phyloP scores from a whole-genome alignment of 2,888 invertebrate genomes.

The Amphipoea oculea region DNA sequence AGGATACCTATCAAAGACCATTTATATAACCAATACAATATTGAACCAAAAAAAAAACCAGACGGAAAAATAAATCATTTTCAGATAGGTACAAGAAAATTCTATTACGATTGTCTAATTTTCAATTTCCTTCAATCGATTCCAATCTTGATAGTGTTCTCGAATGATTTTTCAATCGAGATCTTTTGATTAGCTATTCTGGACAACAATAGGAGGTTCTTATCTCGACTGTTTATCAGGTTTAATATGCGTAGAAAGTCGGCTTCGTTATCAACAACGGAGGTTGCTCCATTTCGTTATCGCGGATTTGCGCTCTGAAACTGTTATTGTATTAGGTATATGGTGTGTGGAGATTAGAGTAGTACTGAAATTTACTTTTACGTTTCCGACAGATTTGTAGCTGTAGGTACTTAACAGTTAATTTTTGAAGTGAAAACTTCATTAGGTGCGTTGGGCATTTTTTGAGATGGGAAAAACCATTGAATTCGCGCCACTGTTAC shows the following conservation, averaged over 20 bases:
- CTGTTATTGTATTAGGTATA: slow-evolving; percentile 86
- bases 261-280: slow-evolving; percentile 80
- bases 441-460: too few relatives aligned
- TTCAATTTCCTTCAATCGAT: slow-evolving; percentile 66
- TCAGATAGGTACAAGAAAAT: slow-evolving; percentile 42
- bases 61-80: slow-evolving; percentile 23
- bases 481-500: too few relatives aligned
- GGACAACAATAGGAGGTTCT: slow-evolving; percentile 82
- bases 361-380: slow-evolving; percentile 50
- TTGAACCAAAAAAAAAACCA: slow-evolving; percentile 3
- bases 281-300: slow-evolving; percentile 87
- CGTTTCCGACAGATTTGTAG: slow-evolving; percentile 40
- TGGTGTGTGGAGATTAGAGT: slow-evolving; percentile 80
- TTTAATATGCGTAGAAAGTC: slow-evolving; percentile 89
- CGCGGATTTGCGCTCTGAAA: slow-evolving; percentile 80
- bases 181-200: slow-evolving; percentile 86
- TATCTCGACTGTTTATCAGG: slow-evolving; percentile 86
- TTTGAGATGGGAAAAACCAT: too few relatives aligned
- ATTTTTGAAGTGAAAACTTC: too few relatives aligned
- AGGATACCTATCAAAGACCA: not conserved
- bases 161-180: slow-evolving; percentile 84
- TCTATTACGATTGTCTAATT: slow-evolving; percentile 58
- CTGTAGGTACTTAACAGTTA: not conserved
- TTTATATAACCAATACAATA: slow-evolving; percentile 15
- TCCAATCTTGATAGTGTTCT: slow-evolving; percentile 75